Conservation (phyloP, 1,140 invertebrate species). For the Oryzaephilus surinamensis region DNA sequence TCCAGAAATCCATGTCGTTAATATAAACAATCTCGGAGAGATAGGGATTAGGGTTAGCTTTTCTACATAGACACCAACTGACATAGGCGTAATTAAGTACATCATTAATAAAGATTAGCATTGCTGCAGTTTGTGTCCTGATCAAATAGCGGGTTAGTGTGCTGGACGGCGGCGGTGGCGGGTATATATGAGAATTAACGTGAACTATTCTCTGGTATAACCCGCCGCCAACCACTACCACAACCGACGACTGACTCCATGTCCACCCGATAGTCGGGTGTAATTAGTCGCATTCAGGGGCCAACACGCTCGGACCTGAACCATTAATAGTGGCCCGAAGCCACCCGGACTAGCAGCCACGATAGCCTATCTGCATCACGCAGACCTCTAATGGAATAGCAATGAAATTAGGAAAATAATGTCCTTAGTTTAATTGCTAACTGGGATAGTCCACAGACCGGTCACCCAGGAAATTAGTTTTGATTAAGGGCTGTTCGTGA, state of each 20-base stretch:
- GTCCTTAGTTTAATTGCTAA: constrained; percentile 35
- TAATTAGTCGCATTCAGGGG: constrained; percentile 11
- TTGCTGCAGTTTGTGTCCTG: constrained; percentile 15
- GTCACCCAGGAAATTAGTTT: constrained; percentile 28
- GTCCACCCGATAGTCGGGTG: constrained; percentile 8
- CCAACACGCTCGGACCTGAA: constrained; percentile 9
- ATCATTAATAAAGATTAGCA: constrained; percentile 30
- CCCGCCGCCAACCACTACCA: too few species aligned
- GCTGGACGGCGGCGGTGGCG: not conserved
- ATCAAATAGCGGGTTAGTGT: constrained; percentile 14
- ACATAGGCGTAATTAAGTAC: constrained; percentile 25
- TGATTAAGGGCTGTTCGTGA: constrained; percentile 21
- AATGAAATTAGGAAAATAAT: constrained; percentile 37
- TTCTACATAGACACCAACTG: constrained; percentile 22
- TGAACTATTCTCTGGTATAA: not conserved
- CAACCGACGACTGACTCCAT: too few species aligned
- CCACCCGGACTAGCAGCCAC: constrained; percentile 16
- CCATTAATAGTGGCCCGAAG: constrained; percentile 26
- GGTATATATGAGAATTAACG: not conserved
- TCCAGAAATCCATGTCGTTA: too few species aligned
- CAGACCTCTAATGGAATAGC: constrained; percentile 35
- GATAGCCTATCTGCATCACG: constrained; percentile 33
- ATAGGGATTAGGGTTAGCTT: constrained; percentile 18
- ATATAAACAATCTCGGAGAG: too few species aligned
- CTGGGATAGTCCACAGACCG: constrained; percentile 22